Conservation (phyloP, 2,113 vertebrate species). For the Ciconia boyciana region DNA sequence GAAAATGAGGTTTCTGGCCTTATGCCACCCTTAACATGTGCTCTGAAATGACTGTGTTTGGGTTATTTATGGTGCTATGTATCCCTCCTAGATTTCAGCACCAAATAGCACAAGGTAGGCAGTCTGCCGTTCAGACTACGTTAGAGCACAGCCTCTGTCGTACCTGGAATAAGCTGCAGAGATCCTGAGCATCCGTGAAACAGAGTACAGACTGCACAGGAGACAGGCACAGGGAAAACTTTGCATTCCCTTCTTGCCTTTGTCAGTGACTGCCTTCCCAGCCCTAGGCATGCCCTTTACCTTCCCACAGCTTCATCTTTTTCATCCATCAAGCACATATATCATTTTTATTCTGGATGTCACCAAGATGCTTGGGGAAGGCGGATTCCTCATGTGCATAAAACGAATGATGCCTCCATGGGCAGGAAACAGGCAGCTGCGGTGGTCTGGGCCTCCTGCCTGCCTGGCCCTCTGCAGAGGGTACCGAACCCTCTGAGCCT, state of each 20-base stretch:
- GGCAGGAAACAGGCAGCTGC: accelerated
- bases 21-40: background rate
- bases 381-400: accelerated
- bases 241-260: background rate
- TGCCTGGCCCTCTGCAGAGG: background rate
- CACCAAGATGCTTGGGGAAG: background rate
- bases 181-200: background rate
- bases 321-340: background rate
- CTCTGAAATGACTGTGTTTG: background rate
- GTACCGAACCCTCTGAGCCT: background rate
- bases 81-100: background rate
- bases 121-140: background rate
- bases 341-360: background rate
- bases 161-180: background rate
- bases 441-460: background rate
- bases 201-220: background rate
- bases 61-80: background rate
- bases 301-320: background rate
- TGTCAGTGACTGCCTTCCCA: background rate
- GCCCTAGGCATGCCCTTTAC: background rate
- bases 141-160: background rate
- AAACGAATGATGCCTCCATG: background rate
- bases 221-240: background rate
- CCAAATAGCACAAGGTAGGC: background rate
- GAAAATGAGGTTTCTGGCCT: background rate